Evolutionary conservation across 2,888 invertebrate species (phyloP), one percentile per base, ranked within the genome.

Genomic region (Opisthograptis luteolata): DNA sequence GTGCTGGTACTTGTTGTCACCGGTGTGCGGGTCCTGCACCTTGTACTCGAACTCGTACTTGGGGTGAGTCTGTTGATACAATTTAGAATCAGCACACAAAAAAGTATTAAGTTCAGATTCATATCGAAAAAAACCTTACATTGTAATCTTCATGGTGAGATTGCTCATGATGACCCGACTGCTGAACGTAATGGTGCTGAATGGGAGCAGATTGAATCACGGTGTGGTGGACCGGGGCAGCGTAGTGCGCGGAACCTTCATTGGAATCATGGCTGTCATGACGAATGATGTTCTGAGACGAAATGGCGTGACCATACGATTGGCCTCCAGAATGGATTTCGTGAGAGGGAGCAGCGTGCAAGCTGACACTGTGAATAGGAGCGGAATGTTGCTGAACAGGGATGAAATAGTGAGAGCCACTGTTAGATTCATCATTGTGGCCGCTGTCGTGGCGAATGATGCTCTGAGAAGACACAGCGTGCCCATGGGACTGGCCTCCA

Each of bases 31-130:
- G 58, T 92, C 92, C 51, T 87, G 79, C 5, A 91, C 89, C 58
- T 88, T 88, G 72, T 92, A 92, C 61, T 88, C 84, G 68, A 84
- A 92, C 61, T 87, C 82, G 71, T 92, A 92, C 73, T 90, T 91
- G 24, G 92, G 92, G 58, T 91, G 82, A 1, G 91, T 72, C 84
- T 84, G 55, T 3, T 35, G 50, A 10, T 7, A 44, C n/a, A 28
- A 34, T 12, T n/a, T 1, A 15, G 13, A 4, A 9, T 10, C 10
- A 35, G 7, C 2, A 9, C n/a, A 22, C 2, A 3, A 9, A 6
- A 14, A 5, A 24, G 14, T 41, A 17, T 8, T 5, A 9, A 14
- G 6, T 10, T 30, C 2, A 22, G 8, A 2, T 22, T 8, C 1
- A 6, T 6, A 20, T 9, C 14, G n/a, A 9, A 32, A 8, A 25